Evolutionary conservation across 2,888 invertebrate genomes (phyloP).

Genomic region (Athalia rosae): DNA sequence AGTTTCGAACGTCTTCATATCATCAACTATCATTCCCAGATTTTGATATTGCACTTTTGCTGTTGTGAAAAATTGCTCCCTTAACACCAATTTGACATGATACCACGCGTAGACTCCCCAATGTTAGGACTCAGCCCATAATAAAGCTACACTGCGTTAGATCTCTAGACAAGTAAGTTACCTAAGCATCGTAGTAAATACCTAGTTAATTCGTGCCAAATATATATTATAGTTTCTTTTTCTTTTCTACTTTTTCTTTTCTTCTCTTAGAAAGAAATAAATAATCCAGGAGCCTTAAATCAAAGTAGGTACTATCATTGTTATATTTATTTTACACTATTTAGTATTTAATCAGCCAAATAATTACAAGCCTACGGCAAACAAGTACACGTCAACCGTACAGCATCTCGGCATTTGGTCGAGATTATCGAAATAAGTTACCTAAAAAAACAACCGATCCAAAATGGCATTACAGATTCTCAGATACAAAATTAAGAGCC

Average conservation of each 20-base stretch:
- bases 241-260: not conserved
- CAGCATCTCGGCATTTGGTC: conserved; percentile 36
- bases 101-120: not conserved
- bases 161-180: conserved; percentile 3
- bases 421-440: not conserved
- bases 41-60: conserved; percentile 37
- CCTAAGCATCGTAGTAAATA: not conserved
- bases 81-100: conserved; percentile 17
- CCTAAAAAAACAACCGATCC: not conserved
- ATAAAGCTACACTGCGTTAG: no score
- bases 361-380: conserved; percentile 34
- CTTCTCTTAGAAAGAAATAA: conserved; percentile 19
- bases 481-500: not conserved
- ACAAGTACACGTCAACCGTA: conserved; percentile 1
- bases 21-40: conserved; percentile 3
- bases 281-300: conserved; percentile 29
- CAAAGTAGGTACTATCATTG: conserved; percentile 16
- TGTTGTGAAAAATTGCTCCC: conserved; percentile 44
- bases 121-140: no score
- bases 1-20: not conserved
- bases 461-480: not conserved
- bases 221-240: conserved; percentile 2
- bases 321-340: conserved; percentile 29
- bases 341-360: conserved; percentile 36
- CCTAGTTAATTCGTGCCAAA: conserved; percentile 22